A percentile compares a stretch with the other conserved stretches of the same genome.
phyloP scores from a whole-genome alignment of 2,113 vertebrate species.

The Microcebus griseorufus region DNA sequence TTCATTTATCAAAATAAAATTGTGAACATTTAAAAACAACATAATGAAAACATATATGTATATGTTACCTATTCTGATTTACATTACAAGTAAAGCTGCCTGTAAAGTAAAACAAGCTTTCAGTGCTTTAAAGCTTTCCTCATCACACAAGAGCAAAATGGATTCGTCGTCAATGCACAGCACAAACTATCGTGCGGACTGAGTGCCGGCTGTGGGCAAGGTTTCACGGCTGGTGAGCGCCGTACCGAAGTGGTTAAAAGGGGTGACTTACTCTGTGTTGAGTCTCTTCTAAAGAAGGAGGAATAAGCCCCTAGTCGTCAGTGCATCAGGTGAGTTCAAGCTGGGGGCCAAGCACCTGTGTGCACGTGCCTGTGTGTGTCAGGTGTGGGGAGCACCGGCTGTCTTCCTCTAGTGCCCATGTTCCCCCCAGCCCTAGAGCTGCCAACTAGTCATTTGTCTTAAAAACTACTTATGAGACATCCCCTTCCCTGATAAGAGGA shows the following conservation, averaged over 20 bases:
- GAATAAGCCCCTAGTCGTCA: neutral
- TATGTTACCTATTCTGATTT: too few species aligned
- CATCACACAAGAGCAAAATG: too few species aligned
- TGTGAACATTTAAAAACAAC: too few species aligned
- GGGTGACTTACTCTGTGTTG: neutral
- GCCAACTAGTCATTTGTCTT: neutral
- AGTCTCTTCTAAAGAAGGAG: neutral
- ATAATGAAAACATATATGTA: too few species aligned
- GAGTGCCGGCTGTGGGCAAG: too few species aligned
- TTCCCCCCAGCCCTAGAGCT: neutral
- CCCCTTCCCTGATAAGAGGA: neutral
- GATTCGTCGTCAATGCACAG: too few species aligned
- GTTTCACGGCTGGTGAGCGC: too few species aligned
- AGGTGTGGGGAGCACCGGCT: fast-evolving
- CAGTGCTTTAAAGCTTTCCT: too few species aligned
- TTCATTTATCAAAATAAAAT: too few species aligned
- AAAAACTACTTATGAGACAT: neutral
- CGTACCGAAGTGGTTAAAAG: neutral
- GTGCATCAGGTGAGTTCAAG: neutral
- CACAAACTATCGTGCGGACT: too few species aligned
- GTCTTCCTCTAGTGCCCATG: neutral
- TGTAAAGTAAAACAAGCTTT: too few species aligned
- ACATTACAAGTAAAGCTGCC: too few species aligned
- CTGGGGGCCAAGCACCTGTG: neutral
- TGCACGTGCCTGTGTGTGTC: neutral